A percentile compares a stretch with the other conserved stretches of the same genome.
Conservation (phyloP, 1,140 invertebrate species). For the Saccostrea glomerata region DNA sequence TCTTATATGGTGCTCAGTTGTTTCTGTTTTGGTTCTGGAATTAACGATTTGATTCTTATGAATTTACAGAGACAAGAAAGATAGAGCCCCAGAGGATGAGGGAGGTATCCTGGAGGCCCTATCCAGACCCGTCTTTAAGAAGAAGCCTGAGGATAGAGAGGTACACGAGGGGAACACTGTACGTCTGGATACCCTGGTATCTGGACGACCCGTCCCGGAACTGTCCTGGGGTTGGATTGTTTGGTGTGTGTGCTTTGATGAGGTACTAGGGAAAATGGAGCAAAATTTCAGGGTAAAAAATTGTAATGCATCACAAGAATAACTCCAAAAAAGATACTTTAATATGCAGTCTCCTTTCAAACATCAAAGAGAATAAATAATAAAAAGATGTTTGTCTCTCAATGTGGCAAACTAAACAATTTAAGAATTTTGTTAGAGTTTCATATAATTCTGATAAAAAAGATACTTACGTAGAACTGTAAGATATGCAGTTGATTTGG, state of each 20-base stretch:
- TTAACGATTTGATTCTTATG: neutral
- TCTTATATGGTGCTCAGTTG: too few relatives aligned
- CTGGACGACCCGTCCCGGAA: slow-evolving; percentile 95
- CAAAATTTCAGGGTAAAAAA: neutral
- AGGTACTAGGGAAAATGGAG: neutral
- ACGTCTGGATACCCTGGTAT: slow-evolving; percentile 95
- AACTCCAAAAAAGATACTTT: neutral
- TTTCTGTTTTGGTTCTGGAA: too few relatives aligned
- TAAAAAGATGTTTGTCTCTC: neutral
- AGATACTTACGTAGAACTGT: slow-evolving; percentile 74
- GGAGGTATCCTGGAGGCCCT: slow-evolving; percentile 76
- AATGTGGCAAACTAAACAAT: neutral
- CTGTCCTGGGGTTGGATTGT: slow-evolving; percentile 85
- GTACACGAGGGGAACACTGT: slow-evolving; percentile 90
- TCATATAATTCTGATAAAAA: neutral
- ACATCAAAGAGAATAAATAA: neutral
- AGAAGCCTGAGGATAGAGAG: slow-evolving; percentile 91
- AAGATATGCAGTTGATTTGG: slow-evolving; percentile 73
- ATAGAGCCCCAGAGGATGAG: slow-evolving; percentile 62
- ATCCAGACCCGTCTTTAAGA: slow-evolving; percentile 91
- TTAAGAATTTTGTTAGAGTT: neutral
- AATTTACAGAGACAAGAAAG: slow-evolving; percentile 25
- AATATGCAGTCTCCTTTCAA: neutral
- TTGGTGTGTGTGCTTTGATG: too few relatives aligned
- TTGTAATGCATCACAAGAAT: neutral